Evolutionary conservation across 2,888 invertebrate species (phyloP).

Genomic region (Drosophila niveifrons): DNA sequence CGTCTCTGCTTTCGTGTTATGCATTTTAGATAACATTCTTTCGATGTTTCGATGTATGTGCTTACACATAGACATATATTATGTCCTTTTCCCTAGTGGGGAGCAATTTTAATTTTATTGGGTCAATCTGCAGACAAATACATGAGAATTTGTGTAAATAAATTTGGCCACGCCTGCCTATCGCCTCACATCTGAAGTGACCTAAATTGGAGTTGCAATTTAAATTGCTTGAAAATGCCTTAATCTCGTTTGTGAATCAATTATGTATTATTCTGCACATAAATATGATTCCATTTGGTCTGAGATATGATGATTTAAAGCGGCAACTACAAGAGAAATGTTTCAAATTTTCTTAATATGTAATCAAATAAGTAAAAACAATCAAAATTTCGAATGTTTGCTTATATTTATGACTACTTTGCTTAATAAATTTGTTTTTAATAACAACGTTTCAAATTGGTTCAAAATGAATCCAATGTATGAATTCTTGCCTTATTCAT

Average conservation of each 20-base stretch:
- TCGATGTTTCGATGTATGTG: background rate
- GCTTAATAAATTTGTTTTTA: too few relatives aligned
- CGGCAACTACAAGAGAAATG: too few relatives aligned
- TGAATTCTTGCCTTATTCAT: too few relatives aligned
- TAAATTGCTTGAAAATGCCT: background rate
- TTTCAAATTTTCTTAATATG: too few relatives aligned
- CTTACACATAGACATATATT: slow-evolving; percentile 2
- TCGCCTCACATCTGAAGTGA: background rate
- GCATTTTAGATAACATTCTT: slow-evolving; percentile 14
- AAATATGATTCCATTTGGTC: too few relatives aligned
- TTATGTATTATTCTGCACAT: background rate
- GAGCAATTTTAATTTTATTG: slow-evolving; percentile 49
- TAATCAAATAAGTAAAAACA: too few relatives aligned
- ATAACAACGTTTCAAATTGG: too few relatives aligned
- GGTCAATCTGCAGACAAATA: slow-evolving; percentile 28
- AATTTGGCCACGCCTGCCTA: background rate
- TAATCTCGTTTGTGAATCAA: background rate
- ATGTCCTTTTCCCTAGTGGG: slow-evolving; percentile 27
- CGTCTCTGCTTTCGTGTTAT: slow-evolving; percentile 8
- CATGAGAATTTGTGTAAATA: slow-evolving; percentile 1
- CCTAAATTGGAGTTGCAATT: slow-evolving; percentile 9
- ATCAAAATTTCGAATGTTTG: too few relatives aligned
- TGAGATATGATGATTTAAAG: too few relatives aligned
- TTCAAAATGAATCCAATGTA: too few relatives aligned
- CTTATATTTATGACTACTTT: too few relatives aligned